These are phyloP conservation scores for Aplodontia rufa DNA, from an alignment of 2,113 vertebrate species.

Conservation along the genomic window DNA sequence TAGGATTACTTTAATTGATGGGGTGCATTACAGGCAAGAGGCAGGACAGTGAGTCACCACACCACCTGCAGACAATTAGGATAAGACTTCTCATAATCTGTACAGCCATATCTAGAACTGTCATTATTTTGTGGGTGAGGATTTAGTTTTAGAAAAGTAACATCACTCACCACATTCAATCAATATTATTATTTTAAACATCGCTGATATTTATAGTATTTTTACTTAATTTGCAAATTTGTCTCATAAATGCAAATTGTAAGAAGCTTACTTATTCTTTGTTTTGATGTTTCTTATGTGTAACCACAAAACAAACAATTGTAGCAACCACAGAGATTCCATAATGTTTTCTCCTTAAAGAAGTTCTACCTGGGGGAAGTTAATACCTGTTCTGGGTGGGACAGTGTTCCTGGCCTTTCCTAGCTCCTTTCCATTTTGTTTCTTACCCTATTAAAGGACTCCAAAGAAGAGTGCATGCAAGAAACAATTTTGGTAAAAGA, in stretches of 20 bases:
- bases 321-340: neutral
- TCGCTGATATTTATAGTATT: neutral
- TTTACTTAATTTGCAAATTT: neutral
- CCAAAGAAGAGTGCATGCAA: neutral
- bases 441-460: neutral
- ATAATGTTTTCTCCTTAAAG: neutral
- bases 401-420: neutral
- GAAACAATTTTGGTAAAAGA: neutral
- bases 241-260: neutral
- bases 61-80: neutral
- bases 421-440: neutral
- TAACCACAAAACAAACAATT: neutral
- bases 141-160: neutral
- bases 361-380: no score
- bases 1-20: neutral
- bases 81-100: neutral
- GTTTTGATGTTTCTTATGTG: neutral
- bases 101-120: neutral
- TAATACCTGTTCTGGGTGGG: neutral
- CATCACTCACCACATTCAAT: neutral
- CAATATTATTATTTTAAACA: neutral
- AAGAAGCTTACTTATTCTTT: neutral
- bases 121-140: neutral
- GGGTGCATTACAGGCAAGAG: neutral
- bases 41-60: neutral